These are phyloP conservation scores for Heliconius ismenius DNA, from an alignment of 2,888 invertebrate species.

Conservation along the genomic window DNA sequence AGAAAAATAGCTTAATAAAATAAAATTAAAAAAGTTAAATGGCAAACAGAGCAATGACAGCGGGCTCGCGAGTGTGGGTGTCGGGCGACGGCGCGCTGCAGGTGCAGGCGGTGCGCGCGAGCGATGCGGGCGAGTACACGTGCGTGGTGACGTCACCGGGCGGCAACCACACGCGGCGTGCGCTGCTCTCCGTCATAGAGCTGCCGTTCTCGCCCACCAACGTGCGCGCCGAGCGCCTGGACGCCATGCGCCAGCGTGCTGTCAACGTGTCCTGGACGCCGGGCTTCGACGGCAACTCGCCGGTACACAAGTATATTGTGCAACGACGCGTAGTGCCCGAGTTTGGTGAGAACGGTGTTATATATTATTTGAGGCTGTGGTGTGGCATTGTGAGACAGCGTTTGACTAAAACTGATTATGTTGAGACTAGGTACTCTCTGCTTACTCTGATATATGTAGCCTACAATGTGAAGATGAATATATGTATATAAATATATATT, in stretches of 20 bases:
- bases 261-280: conserved; percentile 97
- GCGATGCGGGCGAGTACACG: conserved; percentile 96
- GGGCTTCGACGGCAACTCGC: conserved; percentile 98
- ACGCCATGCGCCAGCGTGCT: conserved; percentile 85
- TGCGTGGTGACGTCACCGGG: conserved; percentile 95
- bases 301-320: conserved; percentile 94
- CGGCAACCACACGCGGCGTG: conserved; percentile 95
- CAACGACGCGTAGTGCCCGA: conserved; percentile 95
- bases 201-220: conserved; percentile 96
- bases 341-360: background rate
- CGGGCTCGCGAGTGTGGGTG: conserved; percentile 87
- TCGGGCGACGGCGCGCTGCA: conserved; percentile 92
- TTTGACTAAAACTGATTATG: no score
- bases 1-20: background rate
- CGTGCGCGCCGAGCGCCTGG: conserved; percentile 87
- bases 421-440: no score
- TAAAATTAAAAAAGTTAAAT: background rate
- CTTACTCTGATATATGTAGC: no score
- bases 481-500: no score
- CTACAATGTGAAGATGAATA: no score
- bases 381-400: no score
- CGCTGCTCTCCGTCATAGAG: conserved; percentile 92
- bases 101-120: conserved; percentile 93
- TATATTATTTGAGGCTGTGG: background rate
- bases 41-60: conserved; percentile 70